phyloP scores from a whole-genome alignment of 2,113 vertebrate genomes.

The Daubentonia madagascariensis region DNA sequence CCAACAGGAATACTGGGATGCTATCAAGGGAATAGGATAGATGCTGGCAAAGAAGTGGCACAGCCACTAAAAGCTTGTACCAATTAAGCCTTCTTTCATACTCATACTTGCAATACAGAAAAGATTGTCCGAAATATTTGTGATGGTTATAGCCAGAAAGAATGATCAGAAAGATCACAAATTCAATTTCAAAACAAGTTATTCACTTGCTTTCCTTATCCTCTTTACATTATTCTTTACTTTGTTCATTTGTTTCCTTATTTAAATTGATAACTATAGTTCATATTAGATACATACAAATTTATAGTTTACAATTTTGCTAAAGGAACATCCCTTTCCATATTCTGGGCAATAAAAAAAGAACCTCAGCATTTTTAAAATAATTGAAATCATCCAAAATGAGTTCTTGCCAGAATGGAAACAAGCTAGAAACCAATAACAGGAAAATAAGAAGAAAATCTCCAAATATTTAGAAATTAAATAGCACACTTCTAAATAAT shows the following conservation, averaged over 20 bases:
- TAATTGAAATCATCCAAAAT: background rate
- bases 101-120: background rate
- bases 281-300: background rate
- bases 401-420: background rate
- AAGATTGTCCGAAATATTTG: background rate
- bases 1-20: background rate
- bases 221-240: background rate
- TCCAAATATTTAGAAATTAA: background rate
- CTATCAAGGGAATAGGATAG: background rate
- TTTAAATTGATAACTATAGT: background rate
- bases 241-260: background rate
- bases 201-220: background rate
- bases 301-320: background rate
- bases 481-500: background rate
- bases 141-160: background rate
- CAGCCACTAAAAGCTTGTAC: background rate
- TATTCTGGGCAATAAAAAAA: background rate
- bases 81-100: background rate
- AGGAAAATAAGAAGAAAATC: background rate
- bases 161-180: background rate
- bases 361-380: background rate
- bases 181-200: background rate
- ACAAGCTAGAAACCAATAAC: background rate
- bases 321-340: background rate
- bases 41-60: background rate